Conservation (phyloP, 1,140 invertebrate species). For the Drosophila arizonae region DNA sequence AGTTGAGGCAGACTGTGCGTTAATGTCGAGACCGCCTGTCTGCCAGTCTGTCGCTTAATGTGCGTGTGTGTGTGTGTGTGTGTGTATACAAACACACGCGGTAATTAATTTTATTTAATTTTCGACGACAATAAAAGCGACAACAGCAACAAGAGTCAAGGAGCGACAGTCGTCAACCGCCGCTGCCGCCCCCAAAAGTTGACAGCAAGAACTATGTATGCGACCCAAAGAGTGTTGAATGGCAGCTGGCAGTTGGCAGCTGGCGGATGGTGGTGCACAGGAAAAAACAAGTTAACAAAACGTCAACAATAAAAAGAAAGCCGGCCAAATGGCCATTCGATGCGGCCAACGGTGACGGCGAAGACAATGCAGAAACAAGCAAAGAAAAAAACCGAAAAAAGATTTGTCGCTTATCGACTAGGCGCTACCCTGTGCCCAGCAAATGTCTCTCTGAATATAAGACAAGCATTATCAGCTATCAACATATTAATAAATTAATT, state of each 20-base stretch:
- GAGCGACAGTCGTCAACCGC: constrained; percentile 15
- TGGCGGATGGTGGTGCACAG: constrained; percentile 42
- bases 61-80: constrained; percentile 10
- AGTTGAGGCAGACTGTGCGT: constrained; percentile 5
- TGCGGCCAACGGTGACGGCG: constrained; percentile 42
- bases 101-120: constrained; percentile 82
- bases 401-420: no score
- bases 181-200: constrained; percentile 15
- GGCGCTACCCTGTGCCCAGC: background rate
- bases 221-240: constrained; percentile 22
- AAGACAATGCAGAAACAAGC: constrained; percentile 48
- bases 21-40: constrained; percentile 23
- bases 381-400: background rate
- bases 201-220: constrained; percentile 37
- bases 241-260: background rate
- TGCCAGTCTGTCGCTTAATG: constrained; percentile 1
- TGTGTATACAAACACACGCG: constrained; percentile 62
- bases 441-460: no score
- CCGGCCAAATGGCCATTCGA: constrained; percentile 58
- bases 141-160: constrained; percentile 57
- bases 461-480: no score
- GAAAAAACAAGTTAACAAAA: constrained; percentile 80
- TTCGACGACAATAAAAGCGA: constrained; percentile 77
- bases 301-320: constrained; percentile 65
- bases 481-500: no score